phyloP scores from a whole-genome alignment of 1,140 invertebrate genomes.

The Trichogramma pretiosum region DNA sequence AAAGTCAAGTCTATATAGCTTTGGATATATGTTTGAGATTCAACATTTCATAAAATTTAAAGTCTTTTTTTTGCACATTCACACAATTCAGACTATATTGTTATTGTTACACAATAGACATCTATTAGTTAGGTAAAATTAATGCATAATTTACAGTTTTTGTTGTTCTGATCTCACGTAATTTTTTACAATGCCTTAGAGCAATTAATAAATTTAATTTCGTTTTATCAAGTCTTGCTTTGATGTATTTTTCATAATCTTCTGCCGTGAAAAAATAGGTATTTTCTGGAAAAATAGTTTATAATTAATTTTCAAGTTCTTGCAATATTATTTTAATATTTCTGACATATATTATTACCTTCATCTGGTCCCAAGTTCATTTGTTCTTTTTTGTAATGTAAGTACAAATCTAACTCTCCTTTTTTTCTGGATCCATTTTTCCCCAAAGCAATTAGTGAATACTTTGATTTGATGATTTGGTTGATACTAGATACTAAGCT shows the following conservation, averaged over 20 bases:
- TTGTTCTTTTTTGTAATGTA: slow-evolving; percentile 33
- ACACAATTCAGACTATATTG: no score
- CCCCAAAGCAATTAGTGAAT: slow-evolving; percentile 30
- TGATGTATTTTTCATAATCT: slow-evolving; percentile 33
- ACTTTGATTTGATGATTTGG: slow-evolving; percentile 33
- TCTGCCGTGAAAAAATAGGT: slow-evolving; percentile 35
- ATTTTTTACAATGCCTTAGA: slow-evolving; percentile 35
- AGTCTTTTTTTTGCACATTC: no score
- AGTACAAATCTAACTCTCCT: slow-evolving; percentile 34
- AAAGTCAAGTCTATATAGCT: no score
- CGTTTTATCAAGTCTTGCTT: slow-evolving; percentile 34
- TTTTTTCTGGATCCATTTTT: slow-evolving; percentile 34
- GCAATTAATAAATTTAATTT: slow-evolving; percentile 37
- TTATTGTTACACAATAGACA: no score
- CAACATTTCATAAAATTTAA: no score
- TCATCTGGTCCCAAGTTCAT: slow-evolving; percentile 19
- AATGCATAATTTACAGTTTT: slow-evolving; percentile 33
- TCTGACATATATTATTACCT: slow-evolving; percentile 19
- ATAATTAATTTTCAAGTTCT: slow-evolving; percentile 8
- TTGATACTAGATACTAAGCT: slow-evolving; percentile 33
- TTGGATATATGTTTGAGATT: no score
- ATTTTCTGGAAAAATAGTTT: slow-evolving; percentile 29
- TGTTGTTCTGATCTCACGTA: slow-evolving; percentile 29
- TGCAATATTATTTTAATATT: slow-evolving; percentile 5
- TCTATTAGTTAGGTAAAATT: slow-evolving; percentile 3